These are phyloP conservation scores for Nephila pilipes DNA, from an alignment of 1,140 invertebrate species.

Conservation along the genomic window DNA sequence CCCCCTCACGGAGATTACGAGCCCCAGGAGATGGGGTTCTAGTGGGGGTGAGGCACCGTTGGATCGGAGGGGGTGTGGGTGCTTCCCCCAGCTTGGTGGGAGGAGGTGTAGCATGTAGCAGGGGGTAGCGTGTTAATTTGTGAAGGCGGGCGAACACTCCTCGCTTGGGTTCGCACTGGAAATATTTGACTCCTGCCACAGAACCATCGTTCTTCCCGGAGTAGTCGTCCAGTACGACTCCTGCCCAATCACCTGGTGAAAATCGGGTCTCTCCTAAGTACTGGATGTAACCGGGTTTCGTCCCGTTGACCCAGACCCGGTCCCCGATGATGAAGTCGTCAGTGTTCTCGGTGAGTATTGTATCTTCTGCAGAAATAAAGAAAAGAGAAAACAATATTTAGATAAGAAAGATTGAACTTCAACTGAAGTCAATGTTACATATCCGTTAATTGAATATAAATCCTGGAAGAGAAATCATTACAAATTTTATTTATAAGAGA, in stretches of 20 bases:
- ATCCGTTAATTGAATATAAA: too few relatives aligned
- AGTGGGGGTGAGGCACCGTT: slow-evolving; percentile 64
- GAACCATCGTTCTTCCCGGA: slow-evolving; percentile 99
- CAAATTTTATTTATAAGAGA: too few relatives aligned
- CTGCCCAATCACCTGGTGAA: slow-evolving; percentile 97
- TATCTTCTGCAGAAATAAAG: slow-evolving; percentile 39
- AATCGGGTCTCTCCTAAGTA: slow-evolving; percentile 98
- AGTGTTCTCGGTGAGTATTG: slow-evolving; percentile 82
- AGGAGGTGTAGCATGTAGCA: slow-evolving; percentile 34
- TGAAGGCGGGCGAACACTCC: slow-evolving; percentile 91
- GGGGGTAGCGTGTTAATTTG: slow-evolving; percentile 75
- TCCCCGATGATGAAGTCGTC: slow-evolving; percentile 98
- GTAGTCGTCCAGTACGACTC: slow-evolving; percentile 95
- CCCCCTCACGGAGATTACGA: slow-evolving; percentile 84
- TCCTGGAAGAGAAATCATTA: too few relatives aligned
- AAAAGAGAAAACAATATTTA: too few relatives aligned
- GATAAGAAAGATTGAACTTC: too few relatives aligned
- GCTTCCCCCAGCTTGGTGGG: background rate
- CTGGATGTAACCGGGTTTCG: slow-evolving; percentile 95
- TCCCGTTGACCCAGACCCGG: slow-evolving; percentile 96
- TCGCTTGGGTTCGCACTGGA: slow-evolving; percentile 95
- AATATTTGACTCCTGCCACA: slow-evolving; percentile 94
- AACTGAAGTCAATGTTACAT: too few relatives aligned
- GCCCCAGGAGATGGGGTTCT: slow-evolving; percentile 50
- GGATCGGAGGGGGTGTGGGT: slow-evolving; percentile 22